Conservation (phyloP, 2,888 invertebrate genomes). For the Cephus pygmeus region DNA sequence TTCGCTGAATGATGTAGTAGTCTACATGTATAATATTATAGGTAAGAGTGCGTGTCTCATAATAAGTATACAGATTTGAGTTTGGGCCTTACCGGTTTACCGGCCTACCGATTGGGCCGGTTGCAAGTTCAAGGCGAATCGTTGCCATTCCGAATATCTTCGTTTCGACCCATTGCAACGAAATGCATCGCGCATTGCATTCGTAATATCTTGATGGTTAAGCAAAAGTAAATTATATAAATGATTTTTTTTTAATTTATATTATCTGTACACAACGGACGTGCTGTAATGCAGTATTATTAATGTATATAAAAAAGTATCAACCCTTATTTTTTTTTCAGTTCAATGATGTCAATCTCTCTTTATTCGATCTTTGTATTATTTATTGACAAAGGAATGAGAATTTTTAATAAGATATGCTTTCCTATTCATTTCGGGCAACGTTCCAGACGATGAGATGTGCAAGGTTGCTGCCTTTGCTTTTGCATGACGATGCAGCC, state of each 20-base stretch:
- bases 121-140: constrained; percentile 60
- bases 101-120: constrained; percentile 6
- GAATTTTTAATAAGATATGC: neutral
- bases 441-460: neutral
- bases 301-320: too few relatives aligned
- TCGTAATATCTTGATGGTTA: neutral
- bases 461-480: neutral
- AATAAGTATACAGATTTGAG: neutral
- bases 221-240: neutral
- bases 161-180: constrained; percentile 28
- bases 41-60: neutral
- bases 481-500: neutral
- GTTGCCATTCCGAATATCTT: constrained; percentile 49
- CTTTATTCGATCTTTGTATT: neutral
- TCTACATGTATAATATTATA: neutral
- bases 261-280: too few relatives aligned
- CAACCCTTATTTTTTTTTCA: constrained; percentile 32
- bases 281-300: too few relatives aligned
- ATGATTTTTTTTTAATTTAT: neutral
- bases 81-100: neutral
- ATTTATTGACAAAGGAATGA: neutral
- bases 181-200: neutral
- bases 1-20: neutral
- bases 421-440: neutral
- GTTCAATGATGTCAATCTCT: neutral